phyloP scores from a whole-genome alignment of 1,140 invertebrate species.

The Sitobion miscanthi region DNA sequence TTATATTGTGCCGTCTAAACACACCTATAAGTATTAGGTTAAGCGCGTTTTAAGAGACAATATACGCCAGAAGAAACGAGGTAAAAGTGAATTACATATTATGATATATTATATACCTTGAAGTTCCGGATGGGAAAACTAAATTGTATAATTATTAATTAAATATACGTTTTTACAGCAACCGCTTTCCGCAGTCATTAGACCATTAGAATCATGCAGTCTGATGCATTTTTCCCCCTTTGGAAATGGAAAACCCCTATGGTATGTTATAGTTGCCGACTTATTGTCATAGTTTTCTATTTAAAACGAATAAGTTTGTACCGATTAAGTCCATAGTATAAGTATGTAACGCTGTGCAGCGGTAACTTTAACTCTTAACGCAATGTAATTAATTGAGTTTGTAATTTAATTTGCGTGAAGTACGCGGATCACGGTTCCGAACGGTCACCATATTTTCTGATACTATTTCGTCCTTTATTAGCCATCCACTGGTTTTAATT shows the following conservation, averaged over 20 bases:
- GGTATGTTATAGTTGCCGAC: no score
- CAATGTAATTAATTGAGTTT: constrained; percentile 18
- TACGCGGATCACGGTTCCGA: not conserved
- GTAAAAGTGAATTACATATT: not conserved
- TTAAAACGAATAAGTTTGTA: not conserved
- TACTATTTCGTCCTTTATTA: constrained; percentile 1
- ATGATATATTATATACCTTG: not conserved
- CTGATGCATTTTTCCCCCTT: not conserved
- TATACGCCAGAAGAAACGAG: not conserved
- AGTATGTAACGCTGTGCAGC: not conserved
- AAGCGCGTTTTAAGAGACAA: not conserved
- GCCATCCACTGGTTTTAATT: not conserved
- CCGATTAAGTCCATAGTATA: not conserved
- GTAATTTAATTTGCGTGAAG: not conserved
- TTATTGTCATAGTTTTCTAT: not conserved
- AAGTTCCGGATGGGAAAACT: not conserved
- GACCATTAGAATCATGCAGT: not conserved
- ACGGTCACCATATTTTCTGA: not conserved
- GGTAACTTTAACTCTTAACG: constrained; percentile 2
- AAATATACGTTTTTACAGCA: not conserved
- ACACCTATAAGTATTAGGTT: not conserved
- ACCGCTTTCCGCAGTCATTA: not conserved
- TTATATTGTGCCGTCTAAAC: not conserved
- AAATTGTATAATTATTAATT: not conserved
- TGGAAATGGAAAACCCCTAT: not conserved